Evolutionary conservation across 2,797 vertebrate genomes (phyloP).

Genomic region (Cephalopachus bancanus): DNA sequence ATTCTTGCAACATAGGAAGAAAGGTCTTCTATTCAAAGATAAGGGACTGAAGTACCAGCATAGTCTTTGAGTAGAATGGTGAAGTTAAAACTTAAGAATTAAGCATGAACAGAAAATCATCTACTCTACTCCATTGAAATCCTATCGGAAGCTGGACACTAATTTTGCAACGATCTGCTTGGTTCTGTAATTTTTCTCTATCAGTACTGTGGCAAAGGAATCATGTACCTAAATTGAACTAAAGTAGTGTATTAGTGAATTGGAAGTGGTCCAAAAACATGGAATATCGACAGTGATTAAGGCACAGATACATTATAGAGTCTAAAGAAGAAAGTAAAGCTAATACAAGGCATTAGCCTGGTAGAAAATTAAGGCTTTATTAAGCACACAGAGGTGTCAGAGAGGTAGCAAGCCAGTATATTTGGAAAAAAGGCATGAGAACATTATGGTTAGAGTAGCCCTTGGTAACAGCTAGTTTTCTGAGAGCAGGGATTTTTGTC

Average conservation of each 20-base stretch:
- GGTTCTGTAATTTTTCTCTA: neutral
- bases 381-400: neutral
- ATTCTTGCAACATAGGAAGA: neutral
- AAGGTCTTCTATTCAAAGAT: neutral
- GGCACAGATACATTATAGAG: neutral
- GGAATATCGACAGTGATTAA: neutral
- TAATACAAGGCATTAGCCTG: neutral
- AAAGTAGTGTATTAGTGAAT: neutral
- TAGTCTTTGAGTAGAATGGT: neutral
- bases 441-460: neutral
- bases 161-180: neutral
- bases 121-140: neutral
- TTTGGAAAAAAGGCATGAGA: neutral
- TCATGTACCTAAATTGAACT: neutral
- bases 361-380: constrained; percentile 13
- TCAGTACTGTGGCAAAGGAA: neutral
- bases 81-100: neutral
- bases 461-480: neutral
- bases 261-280: neutral
- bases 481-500: neutral
- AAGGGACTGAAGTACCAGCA: neutral
- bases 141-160: neutral
- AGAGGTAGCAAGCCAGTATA: neutral
- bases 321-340: neutral
- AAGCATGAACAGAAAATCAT: neutral